phyloP scores from a whole-genome alignment of 1,140 invertebrate species.

The Conus betulinus region DNA sequence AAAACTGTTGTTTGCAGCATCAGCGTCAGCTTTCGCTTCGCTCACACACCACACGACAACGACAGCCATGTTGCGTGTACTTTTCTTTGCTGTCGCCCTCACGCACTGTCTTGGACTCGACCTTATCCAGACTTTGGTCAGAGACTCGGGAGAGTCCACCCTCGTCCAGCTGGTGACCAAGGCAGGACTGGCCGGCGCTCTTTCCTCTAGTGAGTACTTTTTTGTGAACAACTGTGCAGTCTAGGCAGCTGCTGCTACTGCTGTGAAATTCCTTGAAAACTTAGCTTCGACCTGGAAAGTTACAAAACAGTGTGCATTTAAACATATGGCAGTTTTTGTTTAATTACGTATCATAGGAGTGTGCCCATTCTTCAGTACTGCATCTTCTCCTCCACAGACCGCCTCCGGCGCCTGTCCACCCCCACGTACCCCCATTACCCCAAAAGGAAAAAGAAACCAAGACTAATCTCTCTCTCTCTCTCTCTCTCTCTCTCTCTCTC shows the following conservation, averaged over 20 bases:
- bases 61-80: conserved; percentile 29
- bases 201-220: conserved; percentile 26
- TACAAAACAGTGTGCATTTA: not conserved
- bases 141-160: conserved; percentile 20
- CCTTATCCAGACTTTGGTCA: conserved; percentile 38
- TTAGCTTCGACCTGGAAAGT: not conserved
- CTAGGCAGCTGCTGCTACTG: not conserved
- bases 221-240: not conserved
- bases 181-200: conserved; percentile 36
- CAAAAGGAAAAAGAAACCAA: too few species aligned
- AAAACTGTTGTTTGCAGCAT: too few species aligned
- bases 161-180: conserved; percentile 42
- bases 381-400: too few species aligned
- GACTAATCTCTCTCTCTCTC: too few species aligned
- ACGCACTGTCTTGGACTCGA: conserved; percentile 7
- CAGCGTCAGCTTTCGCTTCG: too few species aligned
- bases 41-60: not conserved
- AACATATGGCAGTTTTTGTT: not conserved
- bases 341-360: not conserved
- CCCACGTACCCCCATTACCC: too few species aligned
- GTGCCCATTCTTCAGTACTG: too few species aligned
- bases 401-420: too few species aligned
- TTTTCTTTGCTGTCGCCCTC: conserved; percentile 1
- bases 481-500: too few species aligned
- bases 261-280: not conserved